Percentiles rank a stretch among this genome's conserved stretches.
These are phyloP conservation scores for Hoplodrina ambigua DNA, from an alignment of 2,888 invertebrate genomes.

Conservation along the genomic window DNA sequence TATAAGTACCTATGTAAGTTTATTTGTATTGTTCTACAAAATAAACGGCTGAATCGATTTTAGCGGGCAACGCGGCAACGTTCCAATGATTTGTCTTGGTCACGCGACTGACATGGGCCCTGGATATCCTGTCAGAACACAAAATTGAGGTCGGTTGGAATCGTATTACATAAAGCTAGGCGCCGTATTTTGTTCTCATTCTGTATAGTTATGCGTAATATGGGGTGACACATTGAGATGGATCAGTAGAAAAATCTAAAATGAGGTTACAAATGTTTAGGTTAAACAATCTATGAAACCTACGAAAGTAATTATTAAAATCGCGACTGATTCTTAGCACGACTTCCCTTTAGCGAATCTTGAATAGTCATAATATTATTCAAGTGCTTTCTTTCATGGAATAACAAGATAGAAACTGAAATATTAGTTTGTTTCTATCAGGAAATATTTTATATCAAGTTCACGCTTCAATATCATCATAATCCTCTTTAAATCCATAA, in stretches of 20 bases:
- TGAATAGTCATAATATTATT: background rate
- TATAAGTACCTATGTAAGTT: background rate
- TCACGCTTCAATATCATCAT: background rate
- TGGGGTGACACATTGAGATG: conserved; percentile 23
- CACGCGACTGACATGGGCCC: conserved; percentile 61
- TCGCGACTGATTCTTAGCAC: background rate
- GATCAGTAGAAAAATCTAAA: background rate
- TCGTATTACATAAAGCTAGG: conserved; percentile 29
- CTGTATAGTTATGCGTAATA: conserved; percentile 13
- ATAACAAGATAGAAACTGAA: background rate
- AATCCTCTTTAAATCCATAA: background rate
- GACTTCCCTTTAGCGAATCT: background rate
- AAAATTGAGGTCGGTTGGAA: conserved; percentile 49
- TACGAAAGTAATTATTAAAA: background rate
- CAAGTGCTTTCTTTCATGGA: background rate
- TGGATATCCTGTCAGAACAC: conserved; percentile 51
- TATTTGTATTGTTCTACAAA: conserved; percentile 41
- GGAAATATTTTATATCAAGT: background rate
- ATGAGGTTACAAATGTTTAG: background rate
- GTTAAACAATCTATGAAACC: background rate
- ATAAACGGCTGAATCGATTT: conserved; percentile 58
- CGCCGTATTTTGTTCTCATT: conserved; percentile 9
- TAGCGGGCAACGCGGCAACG: conserved; percentile 29
- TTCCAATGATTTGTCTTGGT: conserved; percentile 65
- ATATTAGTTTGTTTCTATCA: background rate